Base-by-base conservation (phyloP, 2,888 invertebrate genomes). In the Leucophenga maculata region DNA sequence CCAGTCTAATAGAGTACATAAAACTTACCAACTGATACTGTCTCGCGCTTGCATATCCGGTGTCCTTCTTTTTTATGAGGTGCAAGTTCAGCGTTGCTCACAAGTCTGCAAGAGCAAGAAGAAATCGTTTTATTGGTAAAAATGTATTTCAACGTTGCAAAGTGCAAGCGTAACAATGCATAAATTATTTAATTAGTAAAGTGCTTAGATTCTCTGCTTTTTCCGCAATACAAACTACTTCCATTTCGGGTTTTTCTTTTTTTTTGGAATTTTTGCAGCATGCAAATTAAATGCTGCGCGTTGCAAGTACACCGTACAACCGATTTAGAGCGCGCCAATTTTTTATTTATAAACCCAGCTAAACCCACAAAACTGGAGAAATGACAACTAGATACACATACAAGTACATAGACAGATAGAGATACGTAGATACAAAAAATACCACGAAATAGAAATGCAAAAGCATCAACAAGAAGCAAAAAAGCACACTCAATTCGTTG, bases 151-250 rank as follows among this genome's bases (percentile, higher is more conserved):
- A 32, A n/a, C 3, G 26, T 16, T 26, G 16, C n/a, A 32, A 32
- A 14, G 26, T 16, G 32, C 26, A 18, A 64, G 62, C 31, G 62
- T 39, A 48, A 46, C 62, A 64, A 46, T 64, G 62, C 48, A 64
- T 64, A 64, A 64, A 64, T 64, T 64, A 64, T 64, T 64, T 64
- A 64, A 64, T 64, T 64, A 64, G 62, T 64, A 64, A 64, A 64
- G 62, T 64, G 62, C 62, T 64, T 60, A 60, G 60, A 13, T 57
- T 18, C 18, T 57, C 18, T 22, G 6, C 48, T 26, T 50, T 8
- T 50, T 50, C n/a, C 14, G 59, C 59, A 50, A 50, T 16, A n/a
- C 16, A n/a, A 11, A 39, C 39, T 39, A 39, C 39, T 39, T 11
- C 8, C 39, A 39, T 39, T 39, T 39, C 39, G 3, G 2, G 26